phyloP scores from a whole-genome alignment of 1,140 invertebrate genomes.

The Procambarus clarkii region DNA sequence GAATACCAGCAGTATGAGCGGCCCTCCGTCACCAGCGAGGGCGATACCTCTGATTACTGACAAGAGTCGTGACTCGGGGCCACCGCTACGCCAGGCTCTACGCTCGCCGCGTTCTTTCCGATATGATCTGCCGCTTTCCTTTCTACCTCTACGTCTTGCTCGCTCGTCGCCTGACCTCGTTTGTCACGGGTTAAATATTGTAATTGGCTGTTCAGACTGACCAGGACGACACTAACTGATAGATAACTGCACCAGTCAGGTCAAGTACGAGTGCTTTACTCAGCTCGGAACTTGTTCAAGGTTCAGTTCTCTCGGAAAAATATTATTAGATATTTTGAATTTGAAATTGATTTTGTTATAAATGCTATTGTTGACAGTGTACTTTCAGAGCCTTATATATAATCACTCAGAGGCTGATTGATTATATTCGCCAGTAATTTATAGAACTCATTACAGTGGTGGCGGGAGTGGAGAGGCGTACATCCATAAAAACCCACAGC shows the following conservation, averaged over 20 bases:
- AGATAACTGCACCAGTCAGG: not conserved
- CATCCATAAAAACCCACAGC: too few relatives aligned
- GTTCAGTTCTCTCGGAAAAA: too few relatives aligned
- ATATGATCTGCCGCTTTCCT: not conserved
- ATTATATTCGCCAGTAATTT: too few relatives aligned
- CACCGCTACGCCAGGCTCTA: not conserved
- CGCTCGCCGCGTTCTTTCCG: not conserved
- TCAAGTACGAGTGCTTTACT: not conserved
- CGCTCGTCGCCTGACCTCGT: constrained; percentile 8
- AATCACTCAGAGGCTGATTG: too few relatives aligned
- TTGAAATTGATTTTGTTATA: too few relatives aligned
- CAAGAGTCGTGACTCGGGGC: not conserved
- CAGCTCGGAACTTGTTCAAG: too few relatives aligned
- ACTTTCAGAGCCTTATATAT: too few relatives aligned
- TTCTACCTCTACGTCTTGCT: not conserved
- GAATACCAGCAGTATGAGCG: not conserved
- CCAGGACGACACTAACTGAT: not conserved
- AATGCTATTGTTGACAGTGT: too few relatives aligned
- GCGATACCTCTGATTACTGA: not conserved
- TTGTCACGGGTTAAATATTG: constrained; percentile 14
- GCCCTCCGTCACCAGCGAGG: not conserved
- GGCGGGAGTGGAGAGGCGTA: too few relatives aligned
- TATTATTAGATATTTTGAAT: too few relatives aligned
- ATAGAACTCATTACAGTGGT: too few relatives aligned
- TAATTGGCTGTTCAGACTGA: constrained; percentile 1